Evolutionary conservation across 2,113 vertebrate species (phyloP).

Genomic region (Malurus elegans): DNA sequence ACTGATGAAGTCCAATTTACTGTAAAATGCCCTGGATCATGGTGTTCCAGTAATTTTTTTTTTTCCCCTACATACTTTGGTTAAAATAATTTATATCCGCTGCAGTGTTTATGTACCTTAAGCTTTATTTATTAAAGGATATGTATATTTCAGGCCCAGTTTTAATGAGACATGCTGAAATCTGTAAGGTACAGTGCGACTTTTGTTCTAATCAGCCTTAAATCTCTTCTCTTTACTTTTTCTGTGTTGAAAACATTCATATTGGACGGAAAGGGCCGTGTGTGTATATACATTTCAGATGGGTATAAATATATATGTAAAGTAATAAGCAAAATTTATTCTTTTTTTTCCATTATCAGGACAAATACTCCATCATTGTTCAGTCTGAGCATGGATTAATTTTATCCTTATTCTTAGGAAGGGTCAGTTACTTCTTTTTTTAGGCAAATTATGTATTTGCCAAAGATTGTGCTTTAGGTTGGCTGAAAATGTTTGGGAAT

Average conservation of each 20-base stretch:
- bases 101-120: constrained; percentile 65
- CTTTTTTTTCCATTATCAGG: not conserved
- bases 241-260: constrained; percentile 66
- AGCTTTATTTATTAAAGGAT: constrained; percentile 65
- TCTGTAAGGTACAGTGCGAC: constrained; percentile 66
- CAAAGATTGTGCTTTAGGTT: not conserved
- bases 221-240: constrained; percentile 67
- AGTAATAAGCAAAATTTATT: constrained; percentile 18
- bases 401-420: not conserved
- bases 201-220: constrained; percentile 66
- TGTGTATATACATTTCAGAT: constrained; percentile 15
- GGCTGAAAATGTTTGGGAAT: constrained; percentile 6
- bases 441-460: not conserved
- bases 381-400: not conserved
- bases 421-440: not conserved
- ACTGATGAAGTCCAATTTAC: constrained; percentile 59
- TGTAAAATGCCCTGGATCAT: constrained; percentile 48
- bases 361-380: not conserved
- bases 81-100: constrained; percentile 69
- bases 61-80: constrained; percentile 52
- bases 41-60: constrained; percentile 60
- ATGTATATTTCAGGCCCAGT: constrained; percentile 63
- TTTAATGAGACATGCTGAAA: constrained; percentile 71
- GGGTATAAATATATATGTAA: not conserved
- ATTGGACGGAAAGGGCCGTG: not conserved